A percentile compares a stretch with the other conserved stretches of the same genome.
These are phyloP conservation scores for Abrostola triplasia DNA, from an alignment of 2,888 invertebrate genomes.

Conservation along the genomic window DNA sequence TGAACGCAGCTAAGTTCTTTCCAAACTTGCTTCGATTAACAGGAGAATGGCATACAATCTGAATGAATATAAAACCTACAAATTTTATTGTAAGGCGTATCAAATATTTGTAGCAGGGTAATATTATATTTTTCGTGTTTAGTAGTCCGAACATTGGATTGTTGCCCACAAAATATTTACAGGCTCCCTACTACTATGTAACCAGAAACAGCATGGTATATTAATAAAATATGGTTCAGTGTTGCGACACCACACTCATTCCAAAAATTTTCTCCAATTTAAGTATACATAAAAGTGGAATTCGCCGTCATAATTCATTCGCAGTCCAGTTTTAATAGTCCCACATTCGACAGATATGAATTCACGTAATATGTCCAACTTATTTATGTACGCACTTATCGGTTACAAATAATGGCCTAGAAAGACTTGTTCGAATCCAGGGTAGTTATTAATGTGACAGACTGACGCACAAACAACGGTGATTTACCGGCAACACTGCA, in stretches of 20 bases:
- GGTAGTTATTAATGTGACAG: constrained; percentile 49
- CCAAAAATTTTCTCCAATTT: not conserved
- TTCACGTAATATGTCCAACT: constrained; percentile 26
- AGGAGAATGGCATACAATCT: too few relatives aligned
- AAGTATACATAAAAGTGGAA: not conserved
- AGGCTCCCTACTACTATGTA: too few relatives aligned
- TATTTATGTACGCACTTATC: constrained; percentile 14
- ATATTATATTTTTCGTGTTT: not conserved
- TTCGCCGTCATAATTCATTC: constrained; percentile 11
- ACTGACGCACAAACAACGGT: constrained; percentile 28
- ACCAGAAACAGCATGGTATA: too few relatives aligned
- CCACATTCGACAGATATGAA: constrained; percentile 11
- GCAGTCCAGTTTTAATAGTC: constrained; percentile 12
- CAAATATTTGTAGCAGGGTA: too few relatives aligned
- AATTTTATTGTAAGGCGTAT: too few relatives aligned
- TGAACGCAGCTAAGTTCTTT: too few relatives aligned
- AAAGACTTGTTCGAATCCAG: constrained; percentile 31
- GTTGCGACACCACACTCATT: not conserved
- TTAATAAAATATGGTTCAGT: too few relatives aligned
- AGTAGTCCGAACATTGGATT: not conserved
- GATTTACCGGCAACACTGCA: constrained; percentile 28
- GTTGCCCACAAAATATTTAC: too few relatives aligned
- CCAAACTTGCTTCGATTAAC: not conserved
- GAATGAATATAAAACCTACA: too few relatives aligned
- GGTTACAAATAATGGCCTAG: constrained; percentile 16